Conservation (phyloP, 2,797 vertebrate species). For the Muscicapa comitata region DNA sequence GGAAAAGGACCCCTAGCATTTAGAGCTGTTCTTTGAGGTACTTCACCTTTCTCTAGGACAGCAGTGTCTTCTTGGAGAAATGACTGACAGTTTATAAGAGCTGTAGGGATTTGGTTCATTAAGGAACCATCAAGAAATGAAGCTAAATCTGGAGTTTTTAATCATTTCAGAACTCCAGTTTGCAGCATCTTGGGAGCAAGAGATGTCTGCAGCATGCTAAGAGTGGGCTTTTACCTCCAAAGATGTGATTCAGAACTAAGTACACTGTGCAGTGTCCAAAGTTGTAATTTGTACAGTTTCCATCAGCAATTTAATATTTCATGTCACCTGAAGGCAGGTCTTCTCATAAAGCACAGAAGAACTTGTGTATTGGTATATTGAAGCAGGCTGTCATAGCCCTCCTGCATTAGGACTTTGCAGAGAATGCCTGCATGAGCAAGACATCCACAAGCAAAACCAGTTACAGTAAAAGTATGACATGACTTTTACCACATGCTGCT, state of each 20-base stretch:
- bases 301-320: constrained; percentile 2
- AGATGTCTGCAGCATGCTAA: not conserved
- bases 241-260: not conserved
- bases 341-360: not conserved
- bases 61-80: not conserved
- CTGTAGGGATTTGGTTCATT: not conserved
- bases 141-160: constrained; percentile 18
- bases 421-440: not conserved
- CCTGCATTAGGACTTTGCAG: not conserved
- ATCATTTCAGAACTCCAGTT: not conserved
- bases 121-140: constrained; percentile 5
- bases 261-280: not conserved
- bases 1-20: not conserved
- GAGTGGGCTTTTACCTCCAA: not conserved
- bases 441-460: not conserved
- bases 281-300: not conserved
- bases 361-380: not conserved
- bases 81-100: constrained; percentile 40
- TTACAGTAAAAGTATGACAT: not conserved
- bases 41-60: not conserved
- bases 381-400: not conserved
- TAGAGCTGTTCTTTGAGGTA: not conserved
- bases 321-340: not conserved
- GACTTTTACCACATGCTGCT: not conserved
- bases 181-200: not conserved